These are phyloP conservation scores for Phenacoccus solenopsis DNA, from an alignment of 1,140 invertebrate genomes.

Conservation along the genomic window DNA sequence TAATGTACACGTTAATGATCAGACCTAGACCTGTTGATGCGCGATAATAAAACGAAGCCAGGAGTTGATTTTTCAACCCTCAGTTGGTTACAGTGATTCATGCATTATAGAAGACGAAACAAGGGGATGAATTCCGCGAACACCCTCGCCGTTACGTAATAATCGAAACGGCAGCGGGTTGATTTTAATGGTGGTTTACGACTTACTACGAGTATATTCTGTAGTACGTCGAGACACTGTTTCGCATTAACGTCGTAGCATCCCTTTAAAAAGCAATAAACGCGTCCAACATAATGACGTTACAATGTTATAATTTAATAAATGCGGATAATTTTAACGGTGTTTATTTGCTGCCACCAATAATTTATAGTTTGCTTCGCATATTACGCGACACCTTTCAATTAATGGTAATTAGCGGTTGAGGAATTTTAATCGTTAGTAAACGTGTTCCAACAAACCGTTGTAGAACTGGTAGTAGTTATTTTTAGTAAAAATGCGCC, in stretches of 20 bases:
- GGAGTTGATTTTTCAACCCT: background rate
- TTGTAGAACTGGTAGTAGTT: no score
- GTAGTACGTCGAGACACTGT: no score
- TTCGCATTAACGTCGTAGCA: background rate
- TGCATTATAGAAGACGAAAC: background rate
- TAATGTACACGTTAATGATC: background rate
- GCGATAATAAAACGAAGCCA: background rate
- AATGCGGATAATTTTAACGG: constrained; percentile 3
- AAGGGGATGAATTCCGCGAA: background rate
- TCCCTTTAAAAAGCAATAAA: background rate
- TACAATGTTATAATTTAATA: background rate
- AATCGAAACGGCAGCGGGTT: background rate
- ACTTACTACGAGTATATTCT: no score
- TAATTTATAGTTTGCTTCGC: no score
- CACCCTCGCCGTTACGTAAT: background rate
- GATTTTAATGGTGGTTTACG: constrained; percentile 1
- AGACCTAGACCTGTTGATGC: background rate
- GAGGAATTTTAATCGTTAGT: no score
- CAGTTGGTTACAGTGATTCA: background rate
- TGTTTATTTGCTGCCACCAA: no score
- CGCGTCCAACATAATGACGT: background rate
- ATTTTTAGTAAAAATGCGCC: no score
- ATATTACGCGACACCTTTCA: no score
- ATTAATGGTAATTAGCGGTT: no score
- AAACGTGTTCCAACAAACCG: no score